Base-by-base conservation (phyloP, 2,113 vertebrate genomes). In the Grus americana region DNA sequence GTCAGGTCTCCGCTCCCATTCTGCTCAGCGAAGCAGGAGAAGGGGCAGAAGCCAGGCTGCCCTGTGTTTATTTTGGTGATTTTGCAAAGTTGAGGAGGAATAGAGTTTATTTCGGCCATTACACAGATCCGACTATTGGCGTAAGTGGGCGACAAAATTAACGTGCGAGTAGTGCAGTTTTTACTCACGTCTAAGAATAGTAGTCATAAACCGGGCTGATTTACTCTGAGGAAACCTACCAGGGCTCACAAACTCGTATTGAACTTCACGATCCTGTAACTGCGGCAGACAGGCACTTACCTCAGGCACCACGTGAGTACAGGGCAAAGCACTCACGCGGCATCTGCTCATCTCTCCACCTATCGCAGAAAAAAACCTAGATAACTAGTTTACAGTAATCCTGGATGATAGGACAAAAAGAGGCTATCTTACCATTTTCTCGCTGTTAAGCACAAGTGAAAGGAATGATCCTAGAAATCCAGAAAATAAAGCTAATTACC, bases 351-450 rank as follows among this genome's bases (percentile, higher is more conserved):
- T 50, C 79, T 68, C 36, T 74, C 55, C 80, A 73, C 38, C 71
- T 81, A 62, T 1, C 55, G 47, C 5, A 86, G 63, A 61, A 76
- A 91, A 85, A 63, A 63, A 2, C 44, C 83, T 84, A 87, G 36
- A 59, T n/a, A 91, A 85, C 59, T 70, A 75, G 46, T 59, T 92
- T 88, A 91, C 46, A 47, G 49, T 23, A 93, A 79, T 82, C 91
- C 74, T 88, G 61, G 72, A 29, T 62, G 49, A 49, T 1, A 73
- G 58, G 66, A 87, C 21, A 88, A 94, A 59, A 91, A 65, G 59
- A 76, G 21, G 46, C 46, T 94, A 15, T 94, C 92, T 98, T 98
- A 98, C 98, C 98, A 98, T 91, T 98, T 93, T 55, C 81, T 96
- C 10, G 97, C 87, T 90, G 95, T 97, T 94, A 98, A 84, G 47